Conservation (phyloP, 1,140 invertebrate species). For the Hesperophylax magnus region DNA sequence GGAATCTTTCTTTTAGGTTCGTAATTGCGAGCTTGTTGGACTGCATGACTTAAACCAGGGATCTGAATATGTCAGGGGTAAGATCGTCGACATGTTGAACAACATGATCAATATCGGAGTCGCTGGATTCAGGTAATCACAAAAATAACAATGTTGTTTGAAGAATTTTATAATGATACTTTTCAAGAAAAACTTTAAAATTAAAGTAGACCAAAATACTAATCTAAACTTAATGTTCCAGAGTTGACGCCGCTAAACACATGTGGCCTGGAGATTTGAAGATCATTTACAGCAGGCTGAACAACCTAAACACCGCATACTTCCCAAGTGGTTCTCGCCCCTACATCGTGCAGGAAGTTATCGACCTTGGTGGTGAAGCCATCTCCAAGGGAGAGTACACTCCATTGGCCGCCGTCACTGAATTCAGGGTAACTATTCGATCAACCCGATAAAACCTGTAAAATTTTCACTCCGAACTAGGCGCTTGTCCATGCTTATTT, state of each 20-base stretch:
- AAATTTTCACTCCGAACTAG: too few relatives aligned
- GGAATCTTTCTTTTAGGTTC: slow-evolving; percentile 69
- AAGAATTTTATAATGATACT: too few relatives aligned
- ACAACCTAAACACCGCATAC: slow-evolving; percentile 74
- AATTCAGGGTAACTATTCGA: slow-evolving; percentile 71
- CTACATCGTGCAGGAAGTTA: slow-evolving; percentile 86
- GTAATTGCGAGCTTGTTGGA: slow-evolving; percentile 81
- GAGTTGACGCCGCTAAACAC: slow-evolving; percentile 84
- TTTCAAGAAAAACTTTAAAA: too few relatives aligned
- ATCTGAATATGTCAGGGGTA: slow-evolving; percentile 75
- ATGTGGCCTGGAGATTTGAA: slow-evolving; percentile 84
- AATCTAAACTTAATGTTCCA: slow-evolving; percentile 55
- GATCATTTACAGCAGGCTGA: slow-evolving; percentile 73
- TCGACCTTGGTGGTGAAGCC: slow-evolving; percentile 82
- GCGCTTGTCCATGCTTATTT: too few relatives aligned
- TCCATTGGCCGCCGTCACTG: slow-evolving; percentile 78
- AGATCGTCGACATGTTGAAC: slow-evolving; percentile 79
- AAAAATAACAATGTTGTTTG: neutral
- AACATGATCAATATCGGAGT: slow-evolving; percentile 80
- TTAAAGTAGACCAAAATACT: too few relatives aligned
- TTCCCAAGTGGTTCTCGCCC: slow-evolving; percentile 74
- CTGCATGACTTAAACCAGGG: slow-evolving; percentile 80
- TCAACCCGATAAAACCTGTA: too few relatives aligned
- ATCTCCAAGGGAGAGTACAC: slow-evolving; percentile 78
- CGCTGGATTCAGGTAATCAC: slow-evolving; percentile 83